Evolutionary conservation across 1,140 invertebrate species (phyloP), one percentile per base, ranked within the genome.

Genomic region (Drosophila pandora): DNA sequence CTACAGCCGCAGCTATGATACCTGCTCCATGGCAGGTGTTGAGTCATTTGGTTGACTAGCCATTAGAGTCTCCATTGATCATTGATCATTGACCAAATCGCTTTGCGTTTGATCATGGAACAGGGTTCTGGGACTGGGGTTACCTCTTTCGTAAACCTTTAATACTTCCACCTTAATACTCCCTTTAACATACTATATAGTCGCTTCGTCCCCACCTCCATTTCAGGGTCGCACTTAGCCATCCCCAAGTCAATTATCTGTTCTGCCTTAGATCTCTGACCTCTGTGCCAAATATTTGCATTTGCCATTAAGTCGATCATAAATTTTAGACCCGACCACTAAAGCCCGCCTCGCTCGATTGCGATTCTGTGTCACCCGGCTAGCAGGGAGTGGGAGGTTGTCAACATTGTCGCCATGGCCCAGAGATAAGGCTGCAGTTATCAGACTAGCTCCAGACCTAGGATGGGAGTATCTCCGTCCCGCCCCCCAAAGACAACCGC

Each of bases 21-120:
- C 57, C 67, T 55, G 58, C 48, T 67, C 50, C 28, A 30, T 52
- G 81, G 81, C 82, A 85, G 81, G 81, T 85, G 81, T 85, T 85
- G 81, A 85, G 53, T 85, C 81, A 85, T 74, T 76, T 87, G 74
- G 58, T 75, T 78, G 78, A 82, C 60, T 87, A 37, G 57, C 77
- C 73, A 84, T 84, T 84, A 81, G 73, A 87, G 54, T 67, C 47
- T 8, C 63, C 73, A 81, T 85, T 88, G 81, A 87, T 85, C 82
- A 87, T 68, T 32, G 43, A 69, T 61, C 64, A 68, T 52, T 32
- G 7, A 25, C 22, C 45, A 34, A 34, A 8, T 12, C 8, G 8
- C 25, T 13, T 8, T 56, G 25, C 48, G 34, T 41, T 43, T 41
- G 58, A n/a, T 50, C 10, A 23, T 47, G 23, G 9, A 8, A 17